These are phyloP conservation scores for Helostoma temminkii DNA, from an alignment of 2,797 vertebrate species.

Conservation along the genomic window DNA sequence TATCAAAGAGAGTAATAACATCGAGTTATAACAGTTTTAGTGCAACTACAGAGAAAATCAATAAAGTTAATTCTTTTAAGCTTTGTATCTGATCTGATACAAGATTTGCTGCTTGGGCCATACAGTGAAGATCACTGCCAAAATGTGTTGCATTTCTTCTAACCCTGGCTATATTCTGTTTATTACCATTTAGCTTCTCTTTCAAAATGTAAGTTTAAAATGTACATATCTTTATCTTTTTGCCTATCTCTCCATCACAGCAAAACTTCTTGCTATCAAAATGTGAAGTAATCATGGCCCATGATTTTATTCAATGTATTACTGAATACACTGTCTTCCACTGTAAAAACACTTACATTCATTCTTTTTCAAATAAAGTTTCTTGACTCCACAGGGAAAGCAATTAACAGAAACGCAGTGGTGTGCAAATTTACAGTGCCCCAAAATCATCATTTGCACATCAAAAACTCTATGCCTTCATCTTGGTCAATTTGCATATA, in stretches of 20 bases:
- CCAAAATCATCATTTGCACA: slow-evolving; percentile 82
- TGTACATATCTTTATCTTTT: slow-evolving; percentile 26
- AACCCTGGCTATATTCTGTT: slow-evolving; percentile 28
- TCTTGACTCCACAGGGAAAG: slow-evolving; percentile 72
- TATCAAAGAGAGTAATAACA: slow-evolving; percentile 43
- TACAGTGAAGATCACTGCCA: slow-evolving; percentile 14
- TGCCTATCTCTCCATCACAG: slow-evolving; percentile 10
- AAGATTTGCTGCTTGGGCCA: slow-evolving; percentile 22
- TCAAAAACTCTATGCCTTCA: slow-evolving; percentile 75
- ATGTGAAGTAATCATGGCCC: slow-evolving; percentile 27
- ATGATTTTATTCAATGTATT: slow-evolving; percentile 45
- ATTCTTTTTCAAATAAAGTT: slow-evolving; percentile 72
- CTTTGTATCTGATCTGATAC: slow-evolving; percentile 37
- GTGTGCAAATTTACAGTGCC: slow-evolving; percentile 72
- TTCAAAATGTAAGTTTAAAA: slow-evolving; percentile 12
- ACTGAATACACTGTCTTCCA: slow-evolving; percentile 39
- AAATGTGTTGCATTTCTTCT: slow-evolving; percentile 28
- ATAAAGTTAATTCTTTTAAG: slow-evolving; percentile 36
- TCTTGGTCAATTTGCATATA: slow-evolving; percentile 77
- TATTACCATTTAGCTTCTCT: slow-evolving; percentile 1
- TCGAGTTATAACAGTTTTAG: slow-evolving; percentile 56
- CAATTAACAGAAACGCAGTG: slow-evolving; percentile 80
- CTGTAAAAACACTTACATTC: slow-evolving; percentile 45
- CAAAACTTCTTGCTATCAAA: slow-evolving; percentile 13
- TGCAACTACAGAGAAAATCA: slow-evolving; percentile 39